Conservation (phyloP, 2,113 vertebrate species). For the Ariopsis seemanni region DNA sequence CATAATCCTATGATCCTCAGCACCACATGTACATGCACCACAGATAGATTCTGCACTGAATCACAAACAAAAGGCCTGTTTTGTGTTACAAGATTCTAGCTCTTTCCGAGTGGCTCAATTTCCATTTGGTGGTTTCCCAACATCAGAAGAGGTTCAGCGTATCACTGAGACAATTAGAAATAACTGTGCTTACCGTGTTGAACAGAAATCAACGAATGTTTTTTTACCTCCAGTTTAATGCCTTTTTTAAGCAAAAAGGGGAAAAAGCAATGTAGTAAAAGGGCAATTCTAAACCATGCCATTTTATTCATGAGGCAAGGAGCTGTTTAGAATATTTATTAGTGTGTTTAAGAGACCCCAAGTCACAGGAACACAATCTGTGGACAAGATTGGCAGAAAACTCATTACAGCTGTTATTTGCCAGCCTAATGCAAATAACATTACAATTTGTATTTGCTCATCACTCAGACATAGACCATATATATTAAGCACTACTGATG, state of each 20-base stretch:
- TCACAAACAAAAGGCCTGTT: no score
- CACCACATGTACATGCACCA: no score
- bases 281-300: slow-evolving; percentile 35
- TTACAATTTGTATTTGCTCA: slow-evolving; percentile 32
- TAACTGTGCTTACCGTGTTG: no score
- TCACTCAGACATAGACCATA: not conserved
- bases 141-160: not conserved
- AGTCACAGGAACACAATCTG: slow-evolving; percentile 23
- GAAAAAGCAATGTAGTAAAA: not conserved
- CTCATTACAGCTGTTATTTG: slow-evolving; percentile 2
- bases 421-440: slow-evolving; percentile 6
- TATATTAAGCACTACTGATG: slow-evolving; percentile 5
- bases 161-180: not conserved
- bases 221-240: not conserved
- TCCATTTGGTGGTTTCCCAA: not conserved
- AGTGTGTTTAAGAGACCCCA: slow-evolving; percentile 25
- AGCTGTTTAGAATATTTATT: slow-evolving; percentile 43
- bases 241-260: not conserved
- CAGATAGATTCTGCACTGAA: no score
- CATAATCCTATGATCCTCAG: not conserved
- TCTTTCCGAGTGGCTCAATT: not conserved
- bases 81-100: no score
- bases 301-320: slow-evolving; percentile 40
- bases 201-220: not conserved
- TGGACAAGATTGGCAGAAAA: slow-evolving; percentile 30